These are phyloP conservation scores for Halyomorpha halys DNA, from an alignment of 1,140 invertebrate species.

Conservation along the genomic window DNA sequence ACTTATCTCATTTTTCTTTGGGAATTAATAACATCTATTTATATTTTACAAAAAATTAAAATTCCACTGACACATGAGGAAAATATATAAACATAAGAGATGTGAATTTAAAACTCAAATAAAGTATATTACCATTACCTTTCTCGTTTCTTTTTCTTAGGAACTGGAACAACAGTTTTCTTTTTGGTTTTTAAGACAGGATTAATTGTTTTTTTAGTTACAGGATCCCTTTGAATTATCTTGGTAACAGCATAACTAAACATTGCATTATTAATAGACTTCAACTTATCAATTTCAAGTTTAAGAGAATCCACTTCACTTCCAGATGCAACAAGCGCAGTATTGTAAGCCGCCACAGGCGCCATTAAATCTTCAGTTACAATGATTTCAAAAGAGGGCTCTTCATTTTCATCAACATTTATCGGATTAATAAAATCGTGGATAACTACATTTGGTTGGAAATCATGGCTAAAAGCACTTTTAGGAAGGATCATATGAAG, in stretches of 20 bases:
- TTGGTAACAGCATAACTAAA: slow-evolving; percentile 40
- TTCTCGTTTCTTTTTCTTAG: too few relatives aligned
- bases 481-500: slow-evolving; percentile 41
- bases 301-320: slow-evolving; percentile 31
- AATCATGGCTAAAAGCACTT: slow-evolving; percentile 22
- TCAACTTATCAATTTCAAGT: slow-evolving; percentile 39
- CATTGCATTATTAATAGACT: slow-evolving; percentile 40
- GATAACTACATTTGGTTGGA: slow-evolving; percentile 38
- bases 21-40: too few relatives aligned
- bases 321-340: neutral
- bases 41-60: too few relatives aligned
- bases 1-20: too few relatives aligned
- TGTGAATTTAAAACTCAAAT: neutral
- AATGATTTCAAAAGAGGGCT: slow-evolving; percentile 31
- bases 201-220: neutral
- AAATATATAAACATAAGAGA: too few relatives aligned
- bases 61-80: too few relatives aligned
- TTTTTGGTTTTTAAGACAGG: too few relatives aligned
- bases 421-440: slow-evolving; percentile 37
- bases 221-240: neutral
- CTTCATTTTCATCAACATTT: slow-evolving; percentile 36
- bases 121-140: neutral
- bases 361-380: slow-evolving; percentile 4
- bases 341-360: neutral
- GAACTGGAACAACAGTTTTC: too few relatives aligned